Conservation (phyloP, 2,113 vertebrate genomes). For the Taxidea taxus region DNA sequence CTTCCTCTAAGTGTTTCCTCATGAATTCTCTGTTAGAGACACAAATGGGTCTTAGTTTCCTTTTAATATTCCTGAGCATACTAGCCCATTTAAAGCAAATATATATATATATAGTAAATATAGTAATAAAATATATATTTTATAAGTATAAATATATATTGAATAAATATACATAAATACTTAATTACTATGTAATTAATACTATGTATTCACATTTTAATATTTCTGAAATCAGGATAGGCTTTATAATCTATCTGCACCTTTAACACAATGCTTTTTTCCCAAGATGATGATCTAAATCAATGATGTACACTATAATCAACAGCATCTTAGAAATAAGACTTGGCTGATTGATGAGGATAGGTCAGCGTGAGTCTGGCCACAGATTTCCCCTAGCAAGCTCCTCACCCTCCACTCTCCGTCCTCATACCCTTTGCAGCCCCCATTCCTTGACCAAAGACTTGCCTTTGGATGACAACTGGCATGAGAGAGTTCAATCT, state of each 20-base stretch:
- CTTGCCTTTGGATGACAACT: neutral
- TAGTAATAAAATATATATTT: neutral
- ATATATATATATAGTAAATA: neutral
- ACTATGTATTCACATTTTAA: neutral
- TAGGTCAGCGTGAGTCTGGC: neutral
- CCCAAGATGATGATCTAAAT: neutral
- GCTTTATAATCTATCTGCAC: neutral
- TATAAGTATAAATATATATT: neutral
- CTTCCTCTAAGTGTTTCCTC: neutral
- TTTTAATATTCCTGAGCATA: neutral
- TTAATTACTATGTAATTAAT: neutral
- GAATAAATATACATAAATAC: neutral
- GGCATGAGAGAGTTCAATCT: neutral
- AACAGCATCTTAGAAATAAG: neutral
- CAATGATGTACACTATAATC: neutral
- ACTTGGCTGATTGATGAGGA: neutral
- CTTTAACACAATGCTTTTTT: neutral
- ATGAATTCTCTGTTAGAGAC: neutral
- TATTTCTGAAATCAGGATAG: constrained; percentile 7
- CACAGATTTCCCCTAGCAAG: neutral
- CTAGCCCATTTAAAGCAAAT: neutral
- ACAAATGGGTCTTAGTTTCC: neutral
- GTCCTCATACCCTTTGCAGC: neutral
- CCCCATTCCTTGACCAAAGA: neutral
- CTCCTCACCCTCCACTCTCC: no score